A percentile compares a stretch with the other conserved stretches of the same genome.
phyloP scores from a whole-genome alignment of 2,113 vertebrate genomes.

The Ochotona princeps region DNA sequence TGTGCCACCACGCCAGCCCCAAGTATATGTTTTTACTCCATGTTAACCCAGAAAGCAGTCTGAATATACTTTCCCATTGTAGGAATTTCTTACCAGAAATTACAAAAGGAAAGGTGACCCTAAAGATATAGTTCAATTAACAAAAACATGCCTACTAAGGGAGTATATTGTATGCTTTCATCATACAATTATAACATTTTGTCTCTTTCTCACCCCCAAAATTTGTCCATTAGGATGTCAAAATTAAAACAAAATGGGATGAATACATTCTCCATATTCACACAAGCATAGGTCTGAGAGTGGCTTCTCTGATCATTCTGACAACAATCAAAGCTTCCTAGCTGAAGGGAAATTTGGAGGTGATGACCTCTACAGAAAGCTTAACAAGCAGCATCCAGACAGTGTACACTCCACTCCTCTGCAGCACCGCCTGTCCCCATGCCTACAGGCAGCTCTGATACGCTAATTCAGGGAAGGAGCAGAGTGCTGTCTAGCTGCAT shows the following conservation, averaged over 20 bases:
- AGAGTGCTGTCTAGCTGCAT: not conserved
- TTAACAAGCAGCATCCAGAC: not conserved
- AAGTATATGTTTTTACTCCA: not conserved
- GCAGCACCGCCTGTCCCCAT: not conserved
- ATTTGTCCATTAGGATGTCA: not conserved
- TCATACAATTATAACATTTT: not conserved
- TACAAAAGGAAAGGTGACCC: not conserved
- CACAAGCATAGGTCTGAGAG: not conserved
- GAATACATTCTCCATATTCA: not conserved
- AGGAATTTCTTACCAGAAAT: not conserved
- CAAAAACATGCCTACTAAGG: not conserved
- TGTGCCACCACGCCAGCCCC: no score
- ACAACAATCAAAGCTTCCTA: not conserved
- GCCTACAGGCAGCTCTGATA: not conserved
- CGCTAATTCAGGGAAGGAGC: constrained; percentile 12
- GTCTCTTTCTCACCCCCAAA: not conserved
- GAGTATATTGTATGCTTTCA: not conserved
- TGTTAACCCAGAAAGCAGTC: not conserved
- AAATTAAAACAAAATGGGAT: not conserved
- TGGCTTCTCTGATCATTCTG: not conserved
- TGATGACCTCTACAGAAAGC: not conserved
- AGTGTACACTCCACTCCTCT: not conserved
- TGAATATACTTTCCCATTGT: not conserved
- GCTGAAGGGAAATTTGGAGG: not conserved
- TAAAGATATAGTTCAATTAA: not conserved